These are phyloP conservation scores for Anoplopoma fimbria DNA, from an alignment of 2,113 vertebrate genomes.

Conservation along the genomic window DNA sequence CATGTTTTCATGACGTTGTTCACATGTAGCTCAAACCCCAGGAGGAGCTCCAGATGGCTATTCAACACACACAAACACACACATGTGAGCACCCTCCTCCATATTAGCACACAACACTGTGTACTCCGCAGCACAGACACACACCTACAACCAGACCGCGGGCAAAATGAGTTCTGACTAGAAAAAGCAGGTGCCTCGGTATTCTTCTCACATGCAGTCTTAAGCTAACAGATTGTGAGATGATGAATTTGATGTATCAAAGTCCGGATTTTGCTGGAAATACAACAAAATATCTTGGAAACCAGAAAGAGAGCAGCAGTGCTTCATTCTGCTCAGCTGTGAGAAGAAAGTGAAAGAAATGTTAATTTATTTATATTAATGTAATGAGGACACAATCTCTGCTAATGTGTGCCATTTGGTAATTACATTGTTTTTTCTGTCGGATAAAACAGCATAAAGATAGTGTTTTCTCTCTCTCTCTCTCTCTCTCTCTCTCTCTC, in stretches of 20 bases:
- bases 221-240: not conserved
- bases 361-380: constrained; percentile 25
- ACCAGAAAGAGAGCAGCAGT: not conserved
- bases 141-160: constrained; percentile 7
- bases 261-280: constrained; percentile 18
- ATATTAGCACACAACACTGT: constrained; percentile 5
- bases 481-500: constrained; percentile 30
- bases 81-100: constrained; percentile 20
- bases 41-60: constrained; percentile 70
- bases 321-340: not conserved
- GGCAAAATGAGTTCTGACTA: not conserved
- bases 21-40: constrained; percentile 62
- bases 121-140: constrained; percentile 10
- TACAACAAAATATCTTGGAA: not conserved
- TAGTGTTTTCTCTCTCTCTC: not conserved
- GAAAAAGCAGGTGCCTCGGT: not conserved
- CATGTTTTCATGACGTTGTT: constrained; percentile 56
- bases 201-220: constrained; percentile 10
- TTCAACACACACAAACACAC: constrained; percentile 39
- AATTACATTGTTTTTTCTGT: constrained; percentile 16
- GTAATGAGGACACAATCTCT: constrained; percentile 4
- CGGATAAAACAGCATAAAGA: constrained; percentile 19
- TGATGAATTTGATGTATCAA: constrained; percentile 15
- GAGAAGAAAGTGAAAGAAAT: not conserved
- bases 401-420: constrained; percentile 20